A percentile compares a stretch with the other conserved stretches of the same genome.
Conservation (phyloP, 2,888 invertebrate genomes). For the Neoascia interrupta region DNA sequence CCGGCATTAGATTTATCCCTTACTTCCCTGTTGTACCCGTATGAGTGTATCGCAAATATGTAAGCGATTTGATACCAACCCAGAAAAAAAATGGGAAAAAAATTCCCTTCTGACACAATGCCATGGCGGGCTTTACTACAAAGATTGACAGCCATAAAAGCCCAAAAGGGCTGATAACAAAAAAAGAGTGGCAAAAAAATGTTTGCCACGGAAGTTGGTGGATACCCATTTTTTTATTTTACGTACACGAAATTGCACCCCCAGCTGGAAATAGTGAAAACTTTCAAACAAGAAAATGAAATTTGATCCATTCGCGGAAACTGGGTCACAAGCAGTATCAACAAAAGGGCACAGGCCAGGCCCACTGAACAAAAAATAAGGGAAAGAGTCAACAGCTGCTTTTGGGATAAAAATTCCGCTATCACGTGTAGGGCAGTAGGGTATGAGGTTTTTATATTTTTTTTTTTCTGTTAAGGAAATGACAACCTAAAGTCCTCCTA, state of each 20-base stretch:
- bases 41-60: conserved; percentile 16
- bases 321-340: conserved; percentile 44
- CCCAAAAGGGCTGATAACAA: background rate
- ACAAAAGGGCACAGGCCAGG: conserved; percentile 11
- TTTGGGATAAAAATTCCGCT: conserved; percentile 34
- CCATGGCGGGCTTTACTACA: too few species aligned
- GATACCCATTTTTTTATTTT: background rate
- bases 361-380: background rate
- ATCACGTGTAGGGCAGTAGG: conserved; percentile 21
- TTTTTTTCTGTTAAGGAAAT: background rate
- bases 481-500: conserved; percentile 8
- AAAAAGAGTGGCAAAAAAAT: too few species aligned
- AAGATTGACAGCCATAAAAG: conserved; percentile 33
- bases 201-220: too few species aligned
- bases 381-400: conserved; percentile 17
- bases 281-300: conserved; percentile 47
- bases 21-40: conserved; percentile 1
- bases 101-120: too few species aligned
- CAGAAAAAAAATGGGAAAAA: too few species aligned
- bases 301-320: conserved; percentile 34
- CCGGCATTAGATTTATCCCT: conserved; percentile 56
- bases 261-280: conserved; percentile 34
- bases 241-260: conserved; percentile 21
- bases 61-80: conserved; percentile 18
- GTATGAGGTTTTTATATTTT: background rate